Conservation (phyloP, 2,888 invertebrate genomes). For the Prenolepis imparis region DNA sequence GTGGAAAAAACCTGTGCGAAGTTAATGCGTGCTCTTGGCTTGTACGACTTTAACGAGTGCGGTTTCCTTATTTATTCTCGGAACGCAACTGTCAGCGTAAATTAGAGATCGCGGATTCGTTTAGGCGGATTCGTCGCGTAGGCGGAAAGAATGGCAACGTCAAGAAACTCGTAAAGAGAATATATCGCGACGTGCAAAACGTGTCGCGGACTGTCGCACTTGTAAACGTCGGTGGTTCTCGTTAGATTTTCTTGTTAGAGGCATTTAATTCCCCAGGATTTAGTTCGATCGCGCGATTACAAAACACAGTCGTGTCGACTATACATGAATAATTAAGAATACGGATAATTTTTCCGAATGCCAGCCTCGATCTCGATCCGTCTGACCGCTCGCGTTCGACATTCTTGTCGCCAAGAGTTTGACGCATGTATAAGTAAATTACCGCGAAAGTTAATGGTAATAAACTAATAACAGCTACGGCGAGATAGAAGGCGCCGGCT, state of each 20-base stretch:
- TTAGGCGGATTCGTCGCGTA: constrained; percentile 54
- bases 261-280: neutral
- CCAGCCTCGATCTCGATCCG: constrained; percentile 1
- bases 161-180: constrained; percentile 56
- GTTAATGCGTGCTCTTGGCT: neutral
- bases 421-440: constrained; percentile 61
- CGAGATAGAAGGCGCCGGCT: constrained; percentile 51
- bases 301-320: constrained; percentile 10
- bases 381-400: neutral
- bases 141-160: constrained; percentile 61
- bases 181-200: constrained; percentile 51
- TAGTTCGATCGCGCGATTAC: constrained; percentile 1
- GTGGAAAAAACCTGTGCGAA: neutral
- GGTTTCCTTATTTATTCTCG: constrained; percentile 46
- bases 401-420: constrained; percentile 59
- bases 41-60: constrained; percentile 40
- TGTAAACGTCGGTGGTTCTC: neutral
- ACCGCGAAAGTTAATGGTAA: constrained; percentile 69
- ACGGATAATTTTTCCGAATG: neutral
- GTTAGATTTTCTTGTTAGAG: neutral
- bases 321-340: constrained; percentile 1
- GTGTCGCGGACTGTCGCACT: neutral
- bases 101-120: constrained; percentile 62
- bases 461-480: constrained; percentile 71
- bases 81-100: constrained; percentile 53